These are phyloP conservation scores for Apolygus lucorum DNA, from an alignment of 1,140 invertebrate genomes.

Conservation along the genomic window DNA sequence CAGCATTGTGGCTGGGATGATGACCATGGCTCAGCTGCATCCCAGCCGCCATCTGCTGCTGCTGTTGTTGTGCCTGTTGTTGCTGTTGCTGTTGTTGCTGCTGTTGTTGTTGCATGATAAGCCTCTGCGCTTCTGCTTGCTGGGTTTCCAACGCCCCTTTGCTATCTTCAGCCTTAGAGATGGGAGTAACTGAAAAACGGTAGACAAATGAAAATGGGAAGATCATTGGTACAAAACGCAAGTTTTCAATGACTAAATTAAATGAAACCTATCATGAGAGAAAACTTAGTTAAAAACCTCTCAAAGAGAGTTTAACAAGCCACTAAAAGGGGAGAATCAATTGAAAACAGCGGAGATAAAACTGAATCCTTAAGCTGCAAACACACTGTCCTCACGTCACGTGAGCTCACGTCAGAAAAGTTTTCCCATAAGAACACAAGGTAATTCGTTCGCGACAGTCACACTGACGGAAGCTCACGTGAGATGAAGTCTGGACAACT, in stretches of 20 bases:
- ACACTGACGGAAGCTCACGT: too few species aligned
- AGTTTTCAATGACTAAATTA: background rate
- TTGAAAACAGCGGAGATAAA: too few species aligned
- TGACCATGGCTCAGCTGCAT: conserved; percentile 24
- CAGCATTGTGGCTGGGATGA: conserved; percentile 20
- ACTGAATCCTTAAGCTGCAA: too few species aligned
- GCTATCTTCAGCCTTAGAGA: conserved; percentile 1
- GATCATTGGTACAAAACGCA: too few species aligned
- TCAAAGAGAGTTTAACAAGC: background rate
- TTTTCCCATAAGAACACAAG: too few species aligned
- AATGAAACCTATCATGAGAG: background rate
- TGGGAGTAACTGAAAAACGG: background rate
- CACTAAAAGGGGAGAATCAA: too few species aligned
- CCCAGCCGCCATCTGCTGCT: conserved; percentile 14
- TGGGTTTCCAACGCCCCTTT: conserved; percentile 6
- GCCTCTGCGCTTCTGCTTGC: conserved; percentile 17
- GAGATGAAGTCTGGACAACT: too few species aligned
- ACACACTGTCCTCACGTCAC: too few species aligned
- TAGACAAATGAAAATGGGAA: too few species aligned
- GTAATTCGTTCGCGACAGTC: too few species aligned
- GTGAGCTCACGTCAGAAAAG: too few species aligned
- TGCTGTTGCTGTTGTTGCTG: conserved; percentile 10
- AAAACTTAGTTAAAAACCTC: background rate
- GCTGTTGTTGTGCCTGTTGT: background rate
- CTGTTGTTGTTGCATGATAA: conserved; percentile 10